phyloP scores from a whole-genome alignment of 2,113 vertebrate genomes.

The Polypterus bichir region DNA sequence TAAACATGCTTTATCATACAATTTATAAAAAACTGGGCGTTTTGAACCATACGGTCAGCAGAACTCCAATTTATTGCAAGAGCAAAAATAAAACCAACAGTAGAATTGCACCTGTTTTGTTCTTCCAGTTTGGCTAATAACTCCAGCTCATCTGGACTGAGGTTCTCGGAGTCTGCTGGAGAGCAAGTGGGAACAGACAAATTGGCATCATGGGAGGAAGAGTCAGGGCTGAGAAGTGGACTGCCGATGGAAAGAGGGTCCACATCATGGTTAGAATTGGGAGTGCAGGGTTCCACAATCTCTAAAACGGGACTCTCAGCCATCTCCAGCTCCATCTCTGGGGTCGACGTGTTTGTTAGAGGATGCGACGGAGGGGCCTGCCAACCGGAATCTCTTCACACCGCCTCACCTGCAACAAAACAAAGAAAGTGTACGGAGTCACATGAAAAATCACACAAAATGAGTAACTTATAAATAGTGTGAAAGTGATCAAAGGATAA shows the following conservation, averaged over 20 bases:
- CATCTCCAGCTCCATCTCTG: constrained; percentile 21
- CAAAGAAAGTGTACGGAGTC: too few relatives aligned
- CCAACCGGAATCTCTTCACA: too few relatives aligned
- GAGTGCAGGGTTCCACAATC: constrained; percentile 36
- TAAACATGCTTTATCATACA: too few relatives aligned
- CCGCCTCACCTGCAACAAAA: too few relatives aligned
- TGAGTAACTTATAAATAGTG: too few relatives aligned
- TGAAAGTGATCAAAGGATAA: too few relatives aligned
- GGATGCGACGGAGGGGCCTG: too few relatives aligned
- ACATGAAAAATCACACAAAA: too few relatives aligned
- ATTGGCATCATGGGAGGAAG: constrained; percentile 69
- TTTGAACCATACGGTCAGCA: too few relatives aligned
- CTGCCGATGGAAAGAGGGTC: constrained; percentile 59
- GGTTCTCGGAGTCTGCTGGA: constrained; percentile 78
- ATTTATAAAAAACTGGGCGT: too few relatives aligned
- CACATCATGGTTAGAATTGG: constrained; percentile 36
- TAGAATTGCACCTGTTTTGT: constrained; percentile 68
- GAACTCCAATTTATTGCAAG: too few relatives aligned
- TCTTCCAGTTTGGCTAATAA: constrained; percentile 91
- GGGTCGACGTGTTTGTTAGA: constrained; percentile 38
- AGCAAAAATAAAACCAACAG: too few relatives aligned
- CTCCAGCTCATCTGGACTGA: constrained; percentile 87
- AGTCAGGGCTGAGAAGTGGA: constrained; percentile 79
- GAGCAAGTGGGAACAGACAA: constrained; percentile 61
- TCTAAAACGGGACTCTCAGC: constrained; percentile 44